A percentile compares a stretch with the other conserved stretches of the same genome.
Conservation (phyloP, 2,888 invertebrate species). For the Melipona beecheii region DNA sequence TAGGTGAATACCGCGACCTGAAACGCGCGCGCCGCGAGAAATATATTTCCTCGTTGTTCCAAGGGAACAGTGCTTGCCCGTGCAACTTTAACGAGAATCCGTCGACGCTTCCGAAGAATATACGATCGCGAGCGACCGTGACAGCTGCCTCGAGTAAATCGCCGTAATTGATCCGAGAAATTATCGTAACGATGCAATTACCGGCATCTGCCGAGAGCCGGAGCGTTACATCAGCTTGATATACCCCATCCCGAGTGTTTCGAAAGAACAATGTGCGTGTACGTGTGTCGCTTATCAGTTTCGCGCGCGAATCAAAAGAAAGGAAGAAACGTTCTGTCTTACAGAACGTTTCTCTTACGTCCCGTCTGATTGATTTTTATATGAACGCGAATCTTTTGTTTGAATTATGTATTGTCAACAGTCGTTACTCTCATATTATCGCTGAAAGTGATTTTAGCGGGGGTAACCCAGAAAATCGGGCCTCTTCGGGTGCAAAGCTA, state of each 20-base stretch:
- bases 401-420: no score
- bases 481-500: no score
- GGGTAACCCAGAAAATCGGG: no score
- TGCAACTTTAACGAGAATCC: conserved; percentile 49
- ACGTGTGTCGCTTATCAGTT: neutral
- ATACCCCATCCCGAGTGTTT: neutral
- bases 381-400: no score
- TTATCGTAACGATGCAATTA: conserved; percentile 34
- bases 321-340: no score
- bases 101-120: conserved; percentile 42
- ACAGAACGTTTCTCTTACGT: no score
- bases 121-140: conserved; percentile 38
- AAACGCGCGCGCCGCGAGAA: conserved; percentile 23
- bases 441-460: no score
- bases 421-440: no score
- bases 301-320: neutral
- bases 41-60: conserved; percentile 35
- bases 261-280: neutral
- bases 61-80: conserved; percentile 7
- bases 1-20: conserved; percentile 29
- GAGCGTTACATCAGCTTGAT: neutral
- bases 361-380: no score
- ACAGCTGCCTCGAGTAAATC: conserved; percentile 20
- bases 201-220: neutral
- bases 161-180: conserved; percentile 45